Base-by-base conservation (phyloP, 2,113 vertebrate genomes). In the Paramormyrops kingsleyae region DNA sequence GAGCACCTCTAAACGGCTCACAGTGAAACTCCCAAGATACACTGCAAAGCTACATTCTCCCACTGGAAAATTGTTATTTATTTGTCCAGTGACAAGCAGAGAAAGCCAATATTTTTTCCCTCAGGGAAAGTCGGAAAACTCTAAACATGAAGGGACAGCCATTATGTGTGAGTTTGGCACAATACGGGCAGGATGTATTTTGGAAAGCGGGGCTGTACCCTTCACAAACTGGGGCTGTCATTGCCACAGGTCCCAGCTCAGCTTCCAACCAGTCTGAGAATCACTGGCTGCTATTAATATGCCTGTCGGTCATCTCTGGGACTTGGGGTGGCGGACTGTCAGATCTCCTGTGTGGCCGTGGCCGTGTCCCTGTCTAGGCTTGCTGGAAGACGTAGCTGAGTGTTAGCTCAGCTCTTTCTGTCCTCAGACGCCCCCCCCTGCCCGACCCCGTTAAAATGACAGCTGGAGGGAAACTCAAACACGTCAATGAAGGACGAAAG, bases 201-300 rank as follows among this genome's bases (percentile, higher is more conserved):
- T 19, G 74, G 35, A 42, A 74, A 70, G 47, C 27, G n/a, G 42
- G 27, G 49, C 35, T 56, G 35, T 77, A 80, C 47, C 66, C 74
- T 89, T 89, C 74, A 89, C 39, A 88, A 88, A 88, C 19, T 83
- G 74, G 74, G 49, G 35, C 88, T 83, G 88, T 83, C 88, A 89
- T 89, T 83, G 88, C 70, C 74, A 56, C 88, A 24, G 88, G 88
- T 83, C 52, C n/a, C 49, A 83, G 47, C 5, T 53, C 50, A 83
- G 50, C 50, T 89, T 53, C 13, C 74, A 35, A 35, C 42, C 74
- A 49, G 50, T 80, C 70, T 35, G 74, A 89, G 47, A 89, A 42
- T 24, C 74, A 83, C 80, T 56, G 35, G 35, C 9, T 56, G 49
- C 74, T 83, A 89, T 83, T 89, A 83, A 83, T 89, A 89, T n/a